Percentiles rank a stretch among this genome's conserved stretches.
These are phyloP conservation scores for Philypnodon macrostomus DNA, from an alignment of 2,797 vertebrate species.

Conservation along the genomic window DNA sequence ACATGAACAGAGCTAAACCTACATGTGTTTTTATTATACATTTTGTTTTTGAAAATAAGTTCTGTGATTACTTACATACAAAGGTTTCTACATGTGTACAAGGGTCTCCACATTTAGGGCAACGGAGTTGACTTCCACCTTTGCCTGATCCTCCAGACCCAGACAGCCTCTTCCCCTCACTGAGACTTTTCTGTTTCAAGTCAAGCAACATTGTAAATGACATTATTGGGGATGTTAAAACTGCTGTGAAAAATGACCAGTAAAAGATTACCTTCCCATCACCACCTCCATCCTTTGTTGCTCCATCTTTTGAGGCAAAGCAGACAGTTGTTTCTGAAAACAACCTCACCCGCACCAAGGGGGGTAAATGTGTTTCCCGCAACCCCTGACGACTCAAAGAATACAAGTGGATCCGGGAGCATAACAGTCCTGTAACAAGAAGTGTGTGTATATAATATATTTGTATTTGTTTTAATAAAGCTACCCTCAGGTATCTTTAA, in stretches of 20 bases:
- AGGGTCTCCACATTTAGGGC: slow-evolving; percentile 94
- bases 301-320: slow-evolving; percentile 90
- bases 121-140: slow-evolving; percentile 91
- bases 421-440: slow-evolving; percentile 79
- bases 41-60: background rate
- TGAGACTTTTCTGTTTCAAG: slow-evolving; percentile 81
- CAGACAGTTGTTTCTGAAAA: slow-evolving; percentile 87
- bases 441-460: background rate
- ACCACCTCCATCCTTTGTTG: slow-evolving; percentile 84
- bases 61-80: slow-evolving; percentile 86
- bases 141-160: slow-evolving; percentile 91
- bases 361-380: slow-evolving; percentile 78
- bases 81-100: slow-evolving; percentile 98
- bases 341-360: slow-evolving; percentile 76
- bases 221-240: background rate
- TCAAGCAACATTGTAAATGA: background rate
- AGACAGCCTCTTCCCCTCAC: slow-evolving; percentile 84
- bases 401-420: slow-evolving; percentile 81
- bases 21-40: too few relatives aligned
- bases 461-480: too few relatives aligned
- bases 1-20: too few relatives aligned
- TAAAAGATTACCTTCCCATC: slow-evolving; percentile 85
- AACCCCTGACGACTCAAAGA: slow-evolving; percentile 80
- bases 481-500: too few relatives aligned
- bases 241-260: background rate